Conservation (phyloP, 2,888 invertebrate species). For the Andrena marginata region DNA sequence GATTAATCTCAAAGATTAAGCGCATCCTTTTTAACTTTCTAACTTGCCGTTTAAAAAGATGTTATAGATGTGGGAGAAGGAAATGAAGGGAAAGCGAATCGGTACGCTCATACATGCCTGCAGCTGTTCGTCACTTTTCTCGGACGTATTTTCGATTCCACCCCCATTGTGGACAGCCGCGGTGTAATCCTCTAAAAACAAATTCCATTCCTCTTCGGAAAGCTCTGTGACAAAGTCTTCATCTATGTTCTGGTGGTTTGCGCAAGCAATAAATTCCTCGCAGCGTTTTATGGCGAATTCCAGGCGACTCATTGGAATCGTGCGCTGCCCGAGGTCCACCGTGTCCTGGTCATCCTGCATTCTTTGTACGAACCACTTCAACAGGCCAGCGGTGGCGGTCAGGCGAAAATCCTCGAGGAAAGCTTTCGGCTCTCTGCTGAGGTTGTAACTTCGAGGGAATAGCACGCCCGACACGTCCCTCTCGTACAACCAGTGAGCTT, state of each 20-base stretch:
- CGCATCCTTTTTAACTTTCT: not conserved
- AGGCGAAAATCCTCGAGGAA: constrained; percentile 91
- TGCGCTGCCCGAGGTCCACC: constrained; percentile 34
- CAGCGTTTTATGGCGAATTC: constrained; percentile 91
- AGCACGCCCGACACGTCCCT: constrained; percentile 87
- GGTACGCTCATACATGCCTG: constrained; percentile 7
- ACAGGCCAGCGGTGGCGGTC: constrained; percentile 91
- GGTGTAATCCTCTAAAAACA: constrained; percentile 89
- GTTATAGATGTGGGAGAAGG: too few relatives aligned
- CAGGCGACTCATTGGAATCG: constrained; percentile 79
- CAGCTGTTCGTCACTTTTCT: constrained; percentile 24
- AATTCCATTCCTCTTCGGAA: constrained; percentile 88
- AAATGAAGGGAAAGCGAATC: not conserved
- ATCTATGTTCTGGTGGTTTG: constrained; percentile 81
- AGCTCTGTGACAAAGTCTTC: constrained; percentile 62
- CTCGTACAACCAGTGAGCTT: constrained; percentile 88
- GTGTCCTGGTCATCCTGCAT: constrained; percentile 62
- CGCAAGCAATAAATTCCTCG: constrained; percentile 87
- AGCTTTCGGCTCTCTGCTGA: constrained; percentile 86
- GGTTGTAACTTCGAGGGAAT: constrained; percentile 91
- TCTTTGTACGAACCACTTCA: constrained; percentile 88
- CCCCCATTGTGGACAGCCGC: constrained; percentile 86
- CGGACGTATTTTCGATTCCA: constrained; percentile 47
- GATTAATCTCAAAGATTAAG: not conserved
- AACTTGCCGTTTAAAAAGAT: not conserved